A percentile compares a stretch with the other conserved stretches of the same genome.
Conservation (phyloP, 2,113 vertebrate species). For the Acrocephalus kingi region DNA sequence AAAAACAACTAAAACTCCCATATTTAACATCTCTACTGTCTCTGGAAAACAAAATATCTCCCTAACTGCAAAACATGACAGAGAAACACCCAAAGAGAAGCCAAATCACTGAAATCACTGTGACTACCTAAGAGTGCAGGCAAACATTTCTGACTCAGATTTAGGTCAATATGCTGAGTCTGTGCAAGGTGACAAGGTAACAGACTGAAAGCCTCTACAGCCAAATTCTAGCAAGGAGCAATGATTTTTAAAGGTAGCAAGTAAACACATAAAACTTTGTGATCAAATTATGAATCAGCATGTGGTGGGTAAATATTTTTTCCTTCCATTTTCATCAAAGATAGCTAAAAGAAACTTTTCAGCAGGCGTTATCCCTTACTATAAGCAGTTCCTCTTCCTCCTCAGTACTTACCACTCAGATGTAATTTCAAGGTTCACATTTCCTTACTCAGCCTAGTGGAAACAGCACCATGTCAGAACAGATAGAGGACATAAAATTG, state of each 20-base stretch:
- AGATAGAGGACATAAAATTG: neutral
- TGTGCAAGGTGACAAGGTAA: neutral
- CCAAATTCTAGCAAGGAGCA: neutral
- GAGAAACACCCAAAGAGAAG: neutral
- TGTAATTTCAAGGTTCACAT: neutral
- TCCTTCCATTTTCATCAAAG: neutral
- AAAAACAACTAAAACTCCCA: fast-evolving
- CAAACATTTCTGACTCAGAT: neutral
- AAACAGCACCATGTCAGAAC: neutral
- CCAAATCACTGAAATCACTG: neutral
- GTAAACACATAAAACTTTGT: neutral
- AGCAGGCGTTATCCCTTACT: neutral
- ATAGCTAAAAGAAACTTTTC: neutral
- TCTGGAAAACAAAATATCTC: neutral
- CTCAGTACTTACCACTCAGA: neutral
- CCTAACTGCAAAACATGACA: neutral
- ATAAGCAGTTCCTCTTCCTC: neutral
- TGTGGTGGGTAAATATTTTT: neutral
- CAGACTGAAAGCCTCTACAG: neutral
- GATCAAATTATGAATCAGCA: neutral
- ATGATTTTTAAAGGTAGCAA: neutral
- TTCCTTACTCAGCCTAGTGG: neutral
- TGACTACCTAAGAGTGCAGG: neutral
- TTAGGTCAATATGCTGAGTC: neutral
- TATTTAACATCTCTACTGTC: neutral